Conservation (phyloP, 2,888 invertebrate genomes). For the Oscheius onirici region DNA sequence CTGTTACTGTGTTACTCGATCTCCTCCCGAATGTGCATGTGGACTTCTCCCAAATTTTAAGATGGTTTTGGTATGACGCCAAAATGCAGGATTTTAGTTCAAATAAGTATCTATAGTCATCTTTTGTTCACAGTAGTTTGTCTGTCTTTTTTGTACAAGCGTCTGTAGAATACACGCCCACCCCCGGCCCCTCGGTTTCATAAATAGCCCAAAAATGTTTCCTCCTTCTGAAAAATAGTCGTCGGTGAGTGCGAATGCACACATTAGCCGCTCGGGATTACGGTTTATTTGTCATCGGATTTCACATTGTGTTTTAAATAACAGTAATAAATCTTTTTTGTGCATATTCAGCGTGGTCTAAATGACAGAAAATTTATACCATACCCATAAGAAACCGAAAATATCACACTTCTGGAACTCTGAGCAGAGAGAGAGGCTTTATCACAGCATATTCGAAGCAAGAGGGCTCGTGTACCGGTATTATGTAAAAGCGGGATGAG, state of each 20-base stretch:
- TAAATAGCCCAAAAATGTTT: background rate
- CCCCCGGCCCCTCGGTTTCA: background rate
- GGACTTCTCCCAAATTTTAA: background rate
- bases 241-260: constrained; percentile 25
- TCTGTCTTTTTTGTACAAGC: background rate
- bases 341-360: background rate
- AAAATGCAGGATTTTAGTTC: constrained; percentile 21
- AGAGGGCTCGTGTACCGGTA: constrained; percentile 3
- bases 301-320: constrained; percentile 18
- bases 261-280: constrained; percentile 29
- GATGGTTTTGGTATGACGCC: constrained; percentile 16
- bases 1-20: constrained; percentile 26
- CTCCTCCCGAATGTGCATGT: constrained; percentile 32
- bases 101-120: constrained; percentile 19
- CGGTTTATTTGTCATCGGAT: constrained; percentile 29
- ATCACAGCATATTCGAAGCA: background rate
- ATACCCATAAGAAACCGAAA: constrained; percentile 20
- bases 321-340: constrained; percentile 28
- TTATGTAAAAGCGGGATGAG: background rate
- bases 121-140: background rate
- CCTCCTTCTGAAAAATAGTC: constrained; percentile 14
- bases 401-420: background rate
- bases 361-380: background rate
- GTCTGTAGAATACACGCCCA: background rate
- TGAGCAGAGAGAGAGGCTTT: background rate